These are phyloP conservation scores for Megaceryle maxima DNA, from an alignment of 2,113 vertebrate genomes.

Conservation along the genomic window DNA sequence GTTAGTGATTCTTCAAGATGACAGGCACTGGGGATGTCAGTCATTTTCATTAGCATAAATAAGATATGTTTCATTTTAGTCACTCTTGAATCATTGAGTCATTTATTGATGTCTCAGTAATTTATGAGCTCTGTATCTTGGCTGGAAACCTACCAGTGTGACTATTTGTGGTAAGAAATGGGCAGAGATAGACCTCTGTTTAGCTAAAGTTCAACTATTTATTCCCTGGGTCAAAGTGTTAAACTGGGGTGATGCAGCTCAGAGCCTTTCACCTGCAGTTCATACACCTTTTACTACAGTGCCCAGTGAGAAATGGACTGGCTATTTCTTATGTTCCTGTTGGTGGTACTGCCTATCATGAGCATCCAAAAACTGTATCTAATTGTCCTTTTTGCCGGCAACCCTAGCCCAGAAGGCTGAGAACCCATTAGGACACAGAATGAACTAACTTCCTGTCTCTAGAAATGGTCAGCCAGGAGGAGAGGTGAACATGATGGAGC, in stretches of 20 bases:
- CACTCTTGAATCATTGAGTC: conserved; percentile 62
- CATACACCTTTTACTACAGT: background rate
- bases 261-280: background rate
- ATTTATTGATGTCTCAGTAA: conserved; percentile 59
- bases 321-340: background rate
- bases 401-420: background rate
- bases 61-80: conserved; percentile 60
- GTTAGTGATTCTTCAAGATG: conserved; percentile 49
- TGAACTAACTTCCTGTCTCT: background rate
- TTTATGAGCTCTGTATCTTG: conserved; percentile 41
- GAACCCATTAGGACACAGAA: background rate
- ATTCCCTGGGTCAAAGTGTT: background rate
- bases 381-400: background rate
- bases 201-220: background rate
- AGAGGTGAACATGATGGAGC: background rate
- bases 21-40: conserved; percentile 13
- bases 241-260: background rate
- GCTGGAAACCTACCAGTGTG: background rate
- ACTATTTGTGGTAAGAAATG: conserved; percentile 8
- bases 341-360: background rate
- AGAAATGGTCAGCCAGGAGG: background rate
- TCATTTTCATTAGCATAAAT: conserved; percentile 68
- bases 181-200: background rate
- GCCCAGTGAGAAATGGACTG: background rate
- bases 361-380: background rate